Evolutionary conservation across 2,888 invertebrate genomes (phyloP), one percentile per base, ranked within the genome.

Genomic region (Vanessa cardui): DNA sequence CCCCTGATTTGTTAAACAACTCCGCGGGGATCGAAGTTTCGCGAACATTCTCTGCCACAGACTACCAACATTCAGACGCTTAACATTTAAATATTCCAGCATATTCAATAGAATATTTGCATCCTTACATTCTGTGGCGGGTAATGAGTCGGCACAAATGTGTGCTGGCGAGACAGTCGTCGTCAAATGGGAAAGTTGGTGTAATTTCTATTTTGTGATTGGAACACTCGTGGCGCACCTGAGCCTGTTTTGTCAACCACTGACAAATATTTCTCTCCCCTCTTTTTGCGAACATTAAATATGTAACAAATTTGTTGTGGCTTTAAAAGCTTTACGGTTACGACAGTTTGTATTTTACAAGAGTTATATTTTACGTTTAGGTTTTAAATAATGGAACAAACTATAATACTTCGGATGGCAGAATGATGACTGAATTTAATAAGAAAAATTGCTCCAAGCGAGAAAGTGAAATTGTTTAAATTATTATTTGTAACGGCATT

Each of bases 181-280:
- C 69, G 62, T 61, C 62, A 65, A 69, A 67, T 66, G 62, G 69
- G 74, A 76, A 78, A 77, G 75, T 73, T 75, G 73, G 72, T 74
- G 79, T 81, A 83, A 85, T 85, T 83, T 83, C 80, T 82, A 83
- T 84, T 82, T 80, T 77, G 75, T 80, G 85, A 85, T 84, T 84
- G 84, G 82, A 80, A 79, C 77, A 72, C 77, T 72, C 74, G 67
- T 61, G 71, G 68, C 72, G 71, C 84, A 85, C 85, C 85, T 85
- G 85, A 76, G 82, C 73, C 81, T 70, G 77, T 78, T 26, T 80
- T 80, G 80, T 81, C 80, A 82, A 77, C 74, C 77, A 71, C 70
- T 75, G 77, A 78, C 78, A 77, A 76, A 77, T 75, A 74, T 72
- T 56, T 39, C 6, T n/a, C 56, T 33, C 61, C 58, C 74, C 70